These are phyloP conservation scores for Carassius auratus DNA, from an alignment of 2,113 vertebrate genomes.

Conservation along the genomic window DNA sequence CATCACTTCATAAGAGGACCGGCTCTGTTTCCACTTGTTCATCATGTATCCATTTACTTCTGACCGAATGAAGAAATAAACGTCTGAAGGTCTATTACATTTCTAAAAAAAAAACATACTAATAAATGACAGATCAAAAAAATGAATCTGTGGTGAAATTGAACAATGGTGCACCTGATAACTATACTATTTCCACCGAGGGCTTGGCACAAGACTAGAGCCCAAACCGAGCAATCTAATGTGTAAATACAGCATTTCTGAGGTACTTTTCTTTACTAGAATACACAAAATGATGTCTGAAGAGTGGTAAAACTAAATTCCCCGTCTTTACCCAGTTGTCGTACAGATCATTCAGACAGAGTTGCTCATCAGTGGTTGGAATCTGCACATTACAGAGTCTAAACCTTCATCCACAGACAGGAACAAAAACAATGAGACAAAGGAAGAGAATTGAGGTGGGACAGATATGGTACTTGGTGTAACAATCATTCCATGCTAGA, in stretches of 20 bases:
- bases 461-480: conserved; percentile 53
- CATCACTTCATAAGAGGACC: background rate
- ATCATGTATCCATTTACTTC: background rate
- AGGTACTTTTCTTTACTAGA: background rate
- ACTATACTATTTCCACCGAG: background rate
- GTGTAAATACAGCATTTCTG: conserved; percentile 8
- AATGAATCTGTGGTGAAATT: background rate
- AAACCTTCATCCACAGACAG: background rate
- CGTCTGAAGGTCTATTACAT: background rate
- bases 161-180: background rate
- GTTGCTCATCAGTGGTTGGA: background rate
- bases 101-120: background rate
- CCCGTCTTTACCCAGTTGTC: background rate
- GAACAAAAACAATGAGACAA: conserved; percentile 31
- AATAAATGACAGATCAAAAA: background rate
- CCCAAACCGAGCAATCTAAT: background rate
- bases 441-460: conserved; percentile 47
- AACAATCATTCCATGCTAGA: conserved; percentile 61
- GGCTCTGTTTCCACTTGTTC: background rate
- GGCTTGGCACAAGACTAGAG: conserved; percentile 44
- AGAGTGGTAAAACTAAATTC: background rate
- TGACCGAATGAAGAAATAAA: background rate
- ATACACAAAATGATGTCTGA: background rate
- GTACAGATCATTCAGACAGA: background rate
- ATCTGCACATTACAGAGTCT: background rate